Evolutionary conservation across 2,113 vertebrate species (phyloP), one percentile per base, ranked within the genome.

Genomic region (Dicentrarchus labrax): DNA sequence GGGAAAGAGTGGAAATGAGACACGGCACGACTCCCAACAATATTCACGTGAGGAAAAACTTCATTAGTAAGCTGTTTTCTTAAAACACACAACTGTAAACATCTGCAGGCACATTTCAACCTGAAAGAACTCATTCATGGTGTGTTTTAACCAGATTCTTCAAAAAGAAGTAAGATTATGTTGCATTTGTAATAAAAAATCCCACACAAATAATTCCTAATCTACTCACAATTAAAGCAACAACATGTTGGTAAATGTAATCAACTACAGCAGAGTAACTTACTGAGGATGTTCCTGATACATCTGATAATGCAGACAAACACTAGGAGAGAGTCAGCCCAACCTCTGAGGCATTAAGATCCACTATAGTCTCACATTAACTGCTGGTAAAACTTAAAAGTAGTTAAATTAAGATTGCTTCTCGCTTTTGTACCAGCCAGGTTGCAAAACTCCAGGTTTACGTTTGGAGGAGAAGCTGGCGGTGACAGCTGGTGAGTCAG

Each of bases 1-100:
- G 22, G 38, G 11, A 72, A 70, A 62, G 12, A 65, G 11, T 15
- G 47, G 39, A 76, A 80, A 78, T 72, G 8, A 83, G 8, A 83
- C 30, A 38, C 9, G 8, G 45, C n/a, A 30, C 41, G 48, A 61
- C 13, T 48, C 1, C 30, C 0, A 16, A 6, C 0, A 36, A 57
- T 4, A 24, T 45, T 54, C 2, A 9, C 24, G 9, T 48, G 5
- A 70, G 15, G 30, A 53, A 36, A 71, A 59, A 30, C 1, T 0
- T 11, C 15, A 48, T 1, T 6, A 8, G 17, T 45, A 15, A 61
- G 15, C 4, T 2, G 6, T 60, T 61, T 47, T 41, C 8, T 54
- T 30, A 41, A 61, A 70, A 21, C 54, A 4, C 10, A 39, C 1
- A 4, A 30, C 15, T 15, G n/a, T 16, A 71, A 69, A 41, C 7